These are phyloP conservation scores for Heliconius eleuchia DNA, from an alignment of 1,140 invertebrate species.

Conservation along the genomic window DNA sequence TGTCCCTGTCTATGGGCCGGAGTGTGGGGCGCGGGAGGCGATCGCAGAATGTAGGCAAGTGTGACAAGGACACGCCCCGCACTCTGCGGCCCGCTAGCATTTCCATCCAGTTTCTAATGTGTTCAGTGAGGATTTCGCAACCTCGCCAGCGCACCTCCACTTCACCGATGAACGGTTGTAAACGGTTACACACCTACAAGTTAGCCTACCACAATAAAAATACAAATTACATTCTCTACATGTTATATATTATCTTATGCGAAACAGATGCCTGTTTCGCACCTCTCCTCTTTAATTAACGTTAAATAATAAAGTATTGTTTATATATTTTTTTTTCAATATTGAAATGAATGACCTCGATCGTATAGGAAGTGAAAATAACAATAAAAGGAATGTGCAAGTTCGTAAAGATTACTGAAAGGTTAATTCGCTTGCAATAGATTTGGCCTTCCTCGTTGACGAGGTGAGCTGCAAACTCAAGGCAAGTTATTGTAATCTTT, in stretches of 20 bases:
- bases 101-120: constrained; percentile 80
- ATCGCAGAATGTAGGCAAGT: constrained; percentile 78
- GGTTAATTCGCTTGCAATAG: constrained; percentile 60
- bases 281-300: not conserved
- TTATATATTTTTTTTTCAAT: constrained; percentile 24
- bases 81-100: constrained; percentile 69
- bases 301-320: constrained; percentile 4
- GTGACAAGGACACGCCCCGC: constrained; percentile 80
- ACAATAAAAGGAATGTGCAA: constrained; percentile 41
- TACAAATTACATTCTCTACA: constrained; percentile 39
- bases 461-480: constrained; percentile 62
- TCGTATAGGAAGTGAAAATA: constrained; percentile 28
- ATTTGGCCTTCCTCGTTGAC: constrained; percentile 64
- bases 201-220: constrained; percentile 54
- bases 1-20: constrained; percentile 59
- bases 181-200: constrained; percentile 67
- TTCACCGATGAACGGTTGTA: constrained; percentile 61
- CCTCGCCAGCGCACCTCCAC: constrained; percentile 60
- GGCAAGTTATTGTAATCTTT: constrained; percentile 28
- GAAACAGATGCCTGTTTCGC: too few relatives aligned
- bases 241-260: constrained; percentile 32
- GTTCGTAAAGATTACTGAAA: constrained; percentile 57
- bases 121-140: constrained; percentile 74
- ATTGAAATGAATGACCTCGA: not conserved
- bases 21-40: constrained; percentile 55